phyloP scores from a whole-genome alignment of 2,113 vertebrate genomes.

The Petrocephalus zakoni region DNA sequence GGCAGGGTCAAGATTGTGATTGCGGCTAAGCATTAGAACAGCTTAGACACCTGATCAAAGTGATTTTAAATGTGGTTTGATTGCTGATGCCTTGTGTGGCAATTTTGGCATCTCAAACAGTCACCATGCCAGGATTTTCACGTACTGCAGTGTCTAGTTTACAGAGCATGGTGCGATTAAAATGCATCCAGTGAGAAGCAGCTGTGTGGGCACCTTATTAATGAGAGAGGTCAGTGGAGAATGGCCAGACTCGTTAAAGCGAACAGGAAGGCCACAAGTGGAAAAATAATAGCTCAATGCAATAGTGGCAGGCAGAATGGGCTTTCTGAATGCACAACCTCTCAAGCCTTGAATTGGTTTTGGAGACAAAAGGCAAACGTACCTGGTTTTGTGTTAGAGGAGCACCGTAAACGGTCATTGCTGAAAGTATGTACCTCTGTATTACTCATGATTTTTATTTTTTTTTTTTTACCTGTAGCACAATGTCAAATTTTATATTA shows the following conservation, averaged over 20 bases:
- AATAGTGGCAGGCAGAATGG: background rate
- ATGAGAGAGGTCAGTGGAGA: background rate
- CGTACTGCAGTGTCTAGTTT: background rate
- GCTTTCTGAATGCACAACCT: background rate
- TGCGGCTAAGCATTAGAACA: background rate
- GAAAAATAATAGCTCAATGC: background rate
- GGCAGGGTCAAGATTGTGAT: background rate
- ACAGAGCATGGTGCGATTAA: background rate
- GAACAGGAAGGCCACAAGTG: background rate
- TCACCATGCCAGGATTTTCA: background rate
- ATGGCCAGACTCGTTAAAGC: background rate
- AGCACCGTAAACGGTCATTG: background rate
- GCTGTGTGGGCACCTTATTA: background rate
- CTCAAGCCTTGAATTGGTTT: background rate
- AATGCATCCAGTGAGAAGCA: background rate
- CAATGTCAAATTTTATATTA: background rate
- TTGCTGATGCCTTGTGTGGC: background rate
- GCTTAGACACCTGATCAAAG: background rate
- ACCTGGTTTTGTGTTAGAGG: background rate
- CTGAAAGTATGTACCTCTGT: background rate
- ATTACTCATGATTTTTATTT: background rate
- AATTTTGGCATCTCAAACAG: background rate
- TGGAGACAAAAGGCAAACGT: background rate
- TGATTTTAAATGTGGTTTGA: background rate
- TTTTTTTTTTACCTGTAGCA: background rate